These are phyloP conservation scores for Gallinago stenura DNA, from an alignment of 2,797 vertebrate species.

Conservation along the genomic window DNA sequence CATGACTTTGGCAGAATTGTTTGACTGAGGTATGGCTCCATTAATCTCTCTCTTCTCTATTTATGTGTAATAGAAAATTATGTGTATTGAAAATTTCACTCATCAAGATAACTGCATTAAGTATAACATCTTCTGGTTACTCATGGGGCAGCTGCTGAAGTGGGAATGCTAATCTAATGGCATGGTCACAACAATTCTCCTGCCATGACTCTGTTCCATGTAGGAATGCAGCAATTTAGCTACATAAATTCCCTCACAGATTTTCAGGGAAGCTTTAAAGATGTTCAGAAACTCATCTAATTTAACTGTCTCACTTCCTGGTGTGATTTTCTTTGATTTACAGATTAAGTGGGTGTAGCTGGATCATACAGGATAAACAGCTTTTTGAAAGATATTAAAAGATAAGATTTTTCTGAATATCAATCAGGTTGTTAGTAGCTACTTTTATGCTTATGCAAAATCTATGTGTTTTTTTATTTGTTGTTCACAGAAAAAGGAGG, in stretches of 20 bases:
- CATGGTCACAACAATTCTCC: not conserved
- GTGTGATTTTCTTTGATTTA: not conserved
- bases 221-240: not conserved
- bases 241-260: not conserved
- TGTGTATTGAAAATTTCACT: conserved; percentile 50
- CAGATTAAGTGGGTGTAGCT: not conserved
- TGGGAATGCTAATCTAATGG: conserved; percentile 20
- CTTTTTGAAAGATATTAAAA: not conserved
- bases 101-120: conserved; percentile 35
- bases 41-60: conserved; percentile 52
- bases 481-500: not conserved
- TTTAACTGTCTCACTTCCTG: not conserved
- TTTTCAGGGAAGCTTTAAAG: not conserved
- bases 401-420: not conserved
- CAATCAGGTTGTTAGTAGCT: not conserved
- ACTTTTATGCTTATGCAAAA: not conserved
- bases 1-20: conserved; percentile 32
- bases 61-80: conserved; percentile 61
- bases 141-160: conserved; percentile 9
- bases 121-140: conserved; percentile 21
- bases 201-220: not conserved
- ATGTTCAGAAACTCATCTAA: not conserved
- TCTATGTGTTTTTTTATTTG: not conserved
- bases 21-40: conserved; percentile 56
- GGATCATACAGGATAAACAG: not conserved